Evolutionary conservation across 2,113 vertebrate species (phyloP).

Genomic region (Callospermophilus lateralis): DNA sequence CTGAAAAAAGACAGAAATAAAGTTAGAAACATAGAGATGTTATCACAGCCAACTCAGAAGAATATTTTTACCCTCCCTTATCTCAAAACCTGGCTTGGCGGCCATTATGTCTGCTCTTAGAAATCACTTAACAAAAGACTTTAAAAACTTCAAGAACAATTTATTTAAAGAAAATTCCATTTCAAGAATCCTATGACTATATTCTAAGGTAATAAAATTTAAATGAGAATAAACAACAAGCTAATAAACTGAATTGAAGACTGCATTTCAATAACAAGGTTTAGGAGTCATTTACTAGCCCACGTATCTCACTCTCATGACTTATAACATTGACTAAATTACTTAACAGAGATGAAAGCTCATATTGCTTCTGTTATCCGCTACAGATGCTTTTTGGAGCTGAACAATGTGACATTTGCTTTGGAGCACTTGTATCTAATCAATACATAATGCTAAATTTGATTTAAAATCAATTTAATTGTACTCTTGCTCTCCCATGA

Average conservation of each 20-base stretch:
- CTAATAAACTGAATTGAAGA: slow-evolving; percentile 82
- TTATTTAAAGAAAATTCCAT: too few species aligned
- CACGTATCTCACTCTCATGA: slow-evolving; percentile 66
- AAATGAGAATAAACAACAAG: too few species aligned
- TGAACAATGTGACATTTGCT: slow-evolving; percentile 79
- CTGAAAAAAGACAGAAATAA: too few species aligned
- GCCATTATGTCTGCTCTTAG: too few species aligned
- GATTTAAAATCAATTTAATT: slow-evolving; percentile 85
- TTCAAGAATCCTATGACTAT: too few species aligned
- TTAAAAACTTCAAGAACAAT: too few species aligned
- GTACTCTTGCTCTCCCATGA: slow-evolving; percentile 68
- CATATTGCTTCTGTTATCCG: slow-evolving; percentile 59
- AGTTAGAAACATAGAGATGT: too few species aligned
- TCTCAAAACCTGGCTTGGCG: too few species aligned
- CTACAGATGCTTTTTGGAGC: slow-evolving; percentile 74
- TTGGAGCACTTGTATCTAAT: slow-evolving; percentile 80
- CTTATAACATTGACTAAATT: slow-evolving; percentile 69
- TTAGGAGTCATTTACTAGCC: slow-evolving; percentile 80
- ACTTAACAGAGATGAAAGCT: slow-evolving; percentile 81
- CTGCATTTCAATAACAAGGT: slow-evolving; percentile 83
- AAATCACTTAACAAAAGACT: too few species aligned
- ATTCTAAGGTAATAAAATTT: too few species aligned
- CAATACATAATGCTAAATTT: slow-evolving; percentile 83
- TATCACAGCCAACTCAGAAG: too few species aligned
- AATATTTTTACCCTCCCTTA: too few species aligned